A percentile compares a stretch with the other conserved stretches of the same genome.
phyloP scores from a whole-genome alignment of 2,888 invertebrate genomes.

The Unio pictorum region DNA sequence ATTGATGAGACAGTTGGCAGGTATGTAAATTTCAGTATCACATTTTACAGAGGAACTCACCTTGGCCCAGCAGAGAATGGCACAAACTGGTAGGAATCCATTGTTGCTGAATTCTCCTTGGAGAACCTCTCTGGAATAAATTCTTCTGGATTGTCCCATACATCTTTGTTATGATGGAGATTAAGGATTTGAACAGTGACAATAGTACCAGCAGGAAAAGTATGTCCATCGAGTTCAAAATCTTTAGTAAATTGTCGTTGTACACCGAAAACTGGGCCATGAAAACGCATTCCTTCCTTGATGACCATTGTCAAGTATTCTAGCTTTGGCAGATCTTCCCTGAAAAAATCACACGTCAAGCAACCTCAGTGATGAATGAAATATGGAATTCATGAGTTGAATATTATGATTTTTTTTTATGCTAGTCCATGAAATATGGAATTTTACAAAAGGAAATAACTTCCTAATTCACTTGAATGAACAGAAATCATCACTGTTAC shows the following conservation, averaged over 20 bases:
- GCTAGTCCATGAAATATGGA: no score
- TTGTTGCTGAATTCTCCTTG: constrained; percentile 10
- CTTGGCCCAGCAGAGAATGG: constrained; percentile 29
- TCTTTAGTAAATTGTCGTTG: constrained; percentile 40
- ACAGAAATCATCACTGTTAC: no score
- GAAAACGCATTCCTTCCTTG: constrained; percentile 52
- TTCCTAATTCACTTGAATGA: no score
- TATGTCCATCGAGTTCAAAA: constrained; percentile 39
- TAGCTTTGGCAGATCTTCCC: constrained; percentile 51
- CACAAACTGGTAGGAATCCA: constrained; percentile 10
- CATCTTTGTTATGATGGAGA: constrained; percentile 40
- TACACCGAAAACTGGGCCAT: constrained; percentile 48
- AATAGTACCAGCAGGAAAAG: constrained; percentile 36
- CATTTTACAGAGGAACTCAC: constrained; percentile 1
- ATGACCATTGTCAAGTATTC: constrained; percentile 55
- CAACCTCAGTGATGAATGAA: no score
- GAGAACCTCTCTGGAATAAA: constrained; percentile 21
- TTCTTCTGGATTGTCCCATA: constrained; percentile 14
- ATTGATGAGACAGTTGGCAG: no score
- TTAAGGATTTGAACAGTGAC: constrained; percentile 34
- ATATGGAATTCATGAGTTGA: no score
- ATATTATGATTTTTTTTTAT: no score
- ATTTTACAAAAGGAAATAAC: no score
- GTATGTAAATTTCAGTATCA: no score
- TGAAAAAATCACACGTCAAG: constrained; percentile 9